A percentile compares a stretch with the other conserved stretches of the same genome.
phyloP scores from a whole-genome alignment of 2,888 invertebrate species.

The Luffia ferchaultella region DNA sequence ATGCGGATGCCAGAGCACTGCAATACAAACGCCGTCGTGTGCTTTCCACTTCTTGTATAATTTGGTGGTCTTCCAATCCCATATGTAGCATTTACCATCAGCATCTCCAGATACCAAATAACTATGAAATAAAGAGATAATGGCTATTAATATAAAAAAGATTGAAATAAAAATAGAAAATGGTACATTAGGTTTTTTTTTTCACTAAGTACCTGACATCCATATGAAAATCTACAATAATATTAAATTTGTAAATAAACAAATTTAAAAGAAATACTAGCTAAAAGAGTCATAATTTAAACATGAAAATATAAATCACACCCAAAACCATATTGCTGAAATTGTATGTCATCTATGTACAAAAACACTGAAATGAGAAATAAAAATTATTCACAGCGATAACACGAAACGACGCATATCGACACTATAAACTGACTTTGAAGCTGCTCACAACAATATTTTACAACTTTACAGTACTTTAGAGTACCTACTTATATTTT shows the following conservation, averaged over 20 bases:
- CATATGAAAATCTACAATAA: not conserved
- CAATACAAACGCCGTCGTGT: conserved; percentile 97
- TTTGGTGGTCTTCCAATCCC: conserved; percentile 99
- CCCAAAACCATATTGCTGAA: too few relatives aligned
- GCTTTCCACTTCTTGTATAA: conserved; percentile 99
- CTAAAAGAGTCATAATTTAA: not conserved
- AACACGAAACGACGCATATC: too few relatives aligned
- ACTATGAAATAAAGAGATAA: conserved; percentile 56
- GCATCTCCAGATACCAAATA: conserved; percentile 98
- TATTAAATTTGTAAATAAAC: not conserved
- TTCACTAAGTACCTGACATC: not conserved
- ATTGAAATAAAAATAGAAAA: conserved; percentile 5
- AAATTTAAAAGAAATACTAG: not conserved
- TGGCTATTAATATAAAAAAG: conserved; percentile 1
- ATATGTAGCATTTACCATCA: conserved; percentile 97
- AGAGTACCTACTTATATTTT: too few relatives aligned
- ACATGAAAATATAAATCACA: not conserved
- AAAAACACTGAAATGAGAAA: too few relatives aligned
- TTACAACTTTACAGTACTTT: too few relatives aligned
- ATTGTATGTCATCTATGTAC: too few relatives aligned
- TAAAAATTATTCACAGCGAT: too few relatives aligned
- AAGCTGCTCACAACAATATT: too few relatives aligned
- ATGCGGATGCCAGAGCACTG: conserved; percentile 97
- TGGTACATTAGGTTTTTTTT: not conserved
- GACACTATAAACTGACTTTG: too few relatives aligned